Evolutionary conservation across 2,888 invertebrate species (phyloP).

Genomic region (Rhabditophanes sp.): DNA sequence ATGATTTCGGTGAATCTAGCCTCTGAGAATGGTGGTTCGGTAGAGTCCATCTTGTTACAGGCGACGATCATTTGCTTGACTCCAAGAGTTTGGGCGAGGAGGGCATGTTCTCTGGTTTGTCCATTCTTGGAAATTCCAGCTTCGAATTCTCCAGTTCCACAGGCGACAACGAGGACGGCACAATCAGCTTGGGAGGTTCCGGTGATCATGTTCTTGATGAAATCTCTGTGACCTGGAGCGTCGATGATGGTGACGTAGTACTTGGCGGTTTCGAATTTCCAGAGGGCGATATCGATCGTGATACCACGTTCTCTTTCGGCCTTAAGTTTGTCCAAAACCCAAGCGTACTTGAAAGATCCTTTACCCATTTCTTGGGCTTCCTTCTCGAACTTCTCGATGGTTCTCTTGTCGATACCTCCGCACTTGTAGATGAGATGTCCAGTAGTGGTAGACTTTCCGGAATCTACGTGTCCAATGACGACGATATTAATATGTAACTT

Average conservation of each 20-base stretch:
- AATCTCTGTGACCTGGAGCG: not conserved
- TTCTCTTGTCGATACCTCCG: constrained; percentile 98
- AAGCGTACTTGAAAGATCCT: constrained; percentile 99
- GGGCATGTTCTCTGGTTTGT: constrained; percentile 91
- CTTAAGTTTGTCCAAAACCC: constrained; percentile 43
- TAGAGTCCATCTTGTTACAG: constrained; percentile 98
- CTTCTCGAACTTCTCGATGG: constrained; percentile 98
- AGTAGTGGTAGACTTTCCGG: constrained; percentile 85
- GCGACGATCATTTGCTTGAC: constrained; percentile 94
- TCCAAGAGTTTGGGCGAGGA: constrained; percentile 88
- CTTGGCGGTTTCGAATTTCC: constrained; percentile 2
- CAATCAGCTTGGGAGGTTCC: constrained; percentile 59
- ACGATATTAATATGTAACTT: constrained; percentile 96
- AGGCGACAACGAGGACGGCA: constrained; percentile 89
- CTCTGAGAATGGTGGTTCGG: constrained; percentile 83
- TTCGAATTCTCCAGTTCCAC: constrained; percentile 95
- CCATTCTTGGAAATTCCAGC: constrained; percentile 96
- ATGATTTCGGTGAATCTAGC: constrained; percentile 85
- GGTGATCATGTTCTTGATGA: not conserved
- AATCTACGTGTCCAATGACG: constrained; percentile 95
- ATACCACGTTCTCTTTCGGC: not conserved
- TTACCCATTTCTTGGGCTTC: constrained; percentile 61
- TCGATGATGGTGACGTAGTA: constrained; percentile 3
- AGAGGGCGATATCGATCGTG: constrained; percentile 17
- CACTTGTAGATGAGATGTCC: constrained; percentile 96